Evolutionary conservation across 2,888 invertebrate genomes (phyloP), one percentile per base, ranked within the genome.

Genomic region (Trachelus tabidus): DNA sequence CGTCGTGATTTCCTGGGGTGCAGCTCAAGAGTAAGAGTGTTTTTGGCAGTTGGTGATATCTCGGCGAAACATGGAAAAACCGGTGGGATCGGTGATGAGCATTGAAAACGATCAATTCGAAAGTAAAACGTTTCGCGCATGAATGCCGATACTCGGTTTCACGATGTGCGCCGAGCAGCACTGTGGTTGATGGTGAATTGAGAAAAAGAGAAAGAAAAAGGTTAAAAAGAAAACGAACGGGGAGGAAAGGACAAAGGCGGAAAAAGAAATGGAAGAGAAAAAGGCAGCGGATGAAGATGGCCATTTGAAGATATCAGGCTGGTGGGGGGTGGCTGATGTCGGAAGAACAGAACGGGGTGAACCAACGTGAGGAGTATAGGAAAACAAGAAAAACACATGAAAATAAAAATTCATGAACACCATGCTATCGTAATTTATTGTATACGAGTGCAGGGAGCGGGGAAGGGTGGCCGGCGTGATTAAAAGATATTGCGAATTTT

Each of bases 381-480:
- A 71, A 35, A 34, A 77, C n/a, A 74, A 75, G 77, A 74, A 69
- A 73, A 74, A 81, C 35, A 71, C 35, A 34, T 40, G 76, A 79
- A 73, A 76, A 76, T 2, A 56, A 23, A 56, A 56, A 23, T 56
- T 23, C 56, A 23, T 23, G 31, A 75, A 75, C n/a, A 12, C 68
- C 37, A 75, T 68, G 73, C 30, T 23, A 75, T 40, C n/a, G 69
- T 30, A 33, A 77, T 35, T 71, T 69, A 75, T n/a, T 12, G 23
- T 56, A 23, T 56, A 23, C 9, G 23, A 9, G 23, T 56, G 56
- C 56, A 56, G 56, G 56, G 56, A 56, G 56, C 11, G 34, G 1
- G 3, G 69, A 71, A 34, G 69, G 37, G 30, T 15, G n/a, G 34
- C 12, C 23, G n/a, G 15, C 12, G 15, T 23, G 69, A 37, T 56